Evolutionary conservation across 1,140 invertebrate genomes (phyloP), one percentile per base, ranked within the genome.

Genomic region (Tetragonula clypearis): DNA sequence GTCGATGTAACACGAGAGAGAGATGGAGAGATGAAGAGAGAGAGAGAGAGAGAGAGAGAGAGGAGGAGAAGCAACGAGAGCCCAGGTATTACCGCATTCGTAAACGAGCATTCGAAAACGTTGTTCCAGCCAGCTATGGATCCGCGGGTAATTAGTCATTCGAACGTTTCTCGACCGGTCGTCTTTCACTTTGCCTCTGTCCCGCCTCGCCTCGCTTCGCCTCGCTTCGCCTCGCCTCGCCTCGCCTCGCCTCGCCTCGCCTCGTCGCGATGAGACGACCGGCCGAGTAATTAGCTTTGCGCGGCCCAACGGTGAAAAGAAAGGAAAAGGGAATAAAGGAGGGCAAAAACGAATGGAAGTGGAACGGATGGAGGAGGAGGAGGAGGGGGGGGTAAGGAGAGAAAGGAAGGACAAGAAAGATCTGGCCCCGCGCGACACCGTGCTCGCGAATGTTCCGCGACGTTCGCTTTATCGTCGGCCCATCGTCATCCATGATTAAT

Each of bases 21-120:
- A 41, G 26, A 3, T 0, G 19, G 17, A 15, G 56, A 14, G 5
- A 58, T 6, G 6, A 6, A 49, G 41, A 49, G 8, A 49, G 35
- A 35, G 41, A 87, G 62, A 68, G 71, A 87, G 56, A 68, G 71
- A 87, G 56, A 68, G 71, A 49, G 35, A 35, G 41, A 87, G 62
- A 68, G 71, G 17, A 6, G 6, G 41, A 3, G 41, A 41, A 8
- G n/a, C 62, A 71, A 23, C n/a, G 41, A 23, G 15, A 81, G 58
- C 8, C 41, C 17, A 26, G 60, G 55, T 86, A 89, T 89, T 89
- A 89, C 82, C 78, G 86, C 81, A 84, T 79, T 83, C 86, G 85
- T 90, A 86, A 90, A 90, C 79, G 86, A 30, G 56, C 86, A 83
- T 87, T 90, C 82, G 72, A 84, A 86, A 85, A 89, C 77, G 87